Conservation (phyloP, 2,888 invertebrate species). For the Dicycla oo region DNA sequence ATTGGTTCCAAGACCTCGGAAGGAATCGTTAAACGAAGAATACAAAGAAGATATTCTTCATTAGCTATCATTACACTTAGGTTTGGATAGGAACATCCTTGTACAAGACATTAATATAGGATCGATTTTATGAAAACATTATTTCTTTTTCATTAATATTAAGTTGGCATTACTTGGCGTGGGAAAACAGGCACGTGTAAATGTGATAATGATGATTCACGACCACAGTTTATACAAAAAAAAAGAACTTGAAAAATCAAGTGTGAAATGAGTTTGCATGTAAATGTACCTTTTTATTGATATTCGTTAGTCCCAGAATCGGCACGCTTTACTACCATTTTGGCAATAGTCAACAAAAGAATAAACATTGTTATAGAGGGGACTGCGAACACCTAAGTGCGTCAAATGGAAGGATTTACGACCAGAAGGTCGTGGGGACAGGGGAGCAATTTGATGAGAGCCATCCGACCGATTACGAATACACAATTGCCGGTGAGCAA, state of each 20-base stretch:
- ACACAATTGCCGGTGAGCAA: constrained; percentile 32
- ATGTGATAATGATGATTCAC: constrained; percentile 6
- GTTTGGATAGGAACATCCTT: constrained; percentile 37
- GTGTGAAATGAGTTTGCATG: background rate
- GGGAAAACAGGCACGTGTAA: constrained; percentile 28
- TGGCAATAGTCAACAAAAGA: constrained; percentile 31
- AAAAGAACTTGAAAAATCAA: background rate
- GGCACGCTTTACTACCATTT: constrained; percentile 18
- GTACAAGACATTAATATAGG: constrained; percentile 14
- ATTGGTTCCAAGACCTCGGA: constrained; percentile 15
- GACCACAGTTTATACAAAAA: background rate
- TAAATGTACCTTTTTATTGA: background rate
- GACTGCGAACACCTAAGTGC: constrained; percentile 18
- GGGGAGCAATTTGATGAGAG: constrained; percentile 38
- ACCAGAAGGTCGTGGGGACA: constrained; percentile 41
- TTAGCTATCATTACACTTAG: constrained; percentile 39
- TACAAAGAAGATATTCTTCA: constrained; percentile 24
- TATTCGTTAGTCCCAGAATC: background rate
- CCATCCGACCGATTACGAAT: constrained; percentile 31
- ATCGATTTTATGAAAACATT: constrained; percentile 47
- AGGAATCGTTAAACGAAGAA: constrained; percentile 1
- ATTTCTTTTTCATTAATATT: constrained; percentile 13
- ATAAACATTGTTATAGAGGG: constrained; percentile 32
- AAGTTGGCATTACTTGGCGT: constrained; percentile 3
- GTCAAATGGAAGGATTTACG: constrained; percentile 34